Conservation (phyloP, 2,888 invertebrate species). For the Tricholauxania praeusta region DNA sequence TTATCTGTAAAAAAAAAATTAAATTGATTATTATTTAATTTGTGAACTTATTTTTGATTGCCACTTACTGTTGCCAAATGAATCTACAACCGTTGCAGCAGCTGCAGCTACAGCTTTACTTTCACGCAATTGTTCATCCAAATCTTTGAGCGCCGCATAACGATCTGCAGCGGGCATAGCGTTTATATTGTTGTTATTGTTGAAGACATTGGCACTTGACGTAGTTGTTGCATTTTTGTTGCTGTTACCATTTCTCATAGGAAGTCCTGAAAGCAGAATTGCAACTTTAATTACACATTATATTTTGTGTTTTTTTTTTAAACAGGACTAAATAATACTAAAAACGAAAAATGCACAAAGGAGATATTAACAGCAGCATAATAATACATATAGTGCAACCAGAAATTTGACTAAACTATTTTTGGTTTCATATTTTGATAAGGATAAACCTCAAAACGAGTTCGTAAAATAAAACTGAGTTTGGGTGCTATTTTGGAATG, state of each 20-base stretch:
- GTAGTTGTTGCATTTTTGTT: slow-evolving; percentile 44
- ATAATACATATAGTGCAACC: too few relatives aligned
- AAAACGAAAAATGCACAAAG: too few relatives aligned
- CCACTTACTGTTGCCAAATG: slow-evolving; percentile 54
- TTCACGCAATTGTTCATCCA: slow-evolving; percentile 81
- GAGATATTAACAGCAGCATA: too few relatives aligned
- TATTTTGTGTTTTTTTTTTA: neutral
- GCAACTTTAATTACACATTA: neutral
- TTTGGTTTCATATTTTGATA: too few relatives aligned
- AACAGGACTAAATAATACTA: too few relatives aligned
- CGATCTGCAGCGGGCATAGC: slow-evolving; percentile 79
- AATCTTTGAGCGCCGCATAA: slow-evolving; percentile 95
- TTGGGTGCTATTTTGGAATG: too few relatives aligned
- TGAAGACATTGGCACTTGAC: slow-evolving; percentile 34
- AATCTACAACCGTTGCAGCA: slow-evolving; percentile 54
- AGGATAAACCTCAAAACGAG: too few relatives aligned
- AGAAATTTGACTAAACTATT: too few relatives aligned
- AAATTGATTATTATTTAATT: slow-evolving; percentile 15
- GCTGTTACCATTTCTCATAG: slow-evolving; percentile 57
- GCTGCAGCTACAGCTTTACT: slow-evolving; percentile 63
- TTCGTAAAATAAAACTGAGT: too few relatives aligned
- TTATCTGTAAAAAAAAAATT: slow-evolving; percentile 11
- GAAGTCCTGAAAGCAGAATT: slow-evolving; percentile 55
- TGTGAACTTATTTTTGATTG: neutral
- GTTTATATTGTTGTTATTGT: slow-evolving; percentile 49